phyloP scores from a whole-genome alignment of 2,888 invertebrate genomes.

The Cremastobaeus sp. region DNA sequence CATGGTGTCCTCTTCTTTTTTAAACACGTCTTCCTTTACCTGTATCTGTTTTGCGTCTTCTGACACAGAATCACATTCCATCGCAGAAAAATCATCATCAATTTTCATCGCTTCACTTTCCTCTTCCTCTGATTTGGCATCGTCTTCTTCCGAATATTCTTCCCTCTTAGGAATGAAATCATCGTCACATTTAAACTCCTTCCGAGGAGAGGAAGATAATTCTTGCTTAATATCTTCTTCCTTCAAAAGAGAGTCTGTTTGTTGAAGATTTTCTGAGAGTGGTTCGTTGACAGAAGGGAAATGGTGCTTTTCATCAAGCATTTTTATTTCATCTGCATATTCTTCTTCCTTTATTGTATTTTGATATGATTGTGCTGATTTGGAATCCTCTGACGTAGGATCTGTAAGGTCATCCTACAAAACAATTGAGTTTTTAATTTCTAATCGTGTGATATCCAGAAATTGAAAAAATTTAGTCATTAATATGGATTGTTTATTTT shows the following conservation, averaged over 20 bases:
- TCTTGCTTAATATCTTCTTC: slow-evolving; percentile 10
- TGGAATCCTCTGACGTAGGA: slow-evolving; percentile 13
- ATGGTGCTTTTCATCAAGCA: neutral
- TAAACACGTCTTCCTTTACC: slow-evolving; percentile 65
- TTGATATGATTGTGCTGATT: neutral
- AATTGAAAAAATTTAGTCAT: too few species aligned
- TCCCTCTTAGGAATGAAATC: neutral
- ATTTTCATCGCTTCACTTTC: slow-evolving; percentile 3
- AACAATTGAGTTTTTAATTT: neutral
- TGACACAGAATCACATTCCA: slow-evolving; percentile 78
- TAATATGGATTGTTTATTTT: too few species aligned
- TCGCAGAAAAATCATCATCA: slow-evolving; percentile 19
- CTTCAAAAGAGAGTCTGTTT: neutral
- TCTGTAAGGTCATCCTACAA: slow-evolving; percentile 14
- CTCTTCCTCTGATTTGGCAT: slow-evolving; percentile 11
- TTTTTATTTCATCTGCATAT: neutral
- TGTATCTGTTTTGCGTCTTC: slow-evolving; percentile 68
- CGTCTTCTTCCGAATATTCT: slow-evolving; percentile 22
- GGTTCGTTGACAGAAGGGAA: neutral
- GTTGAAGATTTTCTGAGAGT: neutral
- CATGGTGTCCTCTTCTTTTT: slow-evolving; percentile 65
- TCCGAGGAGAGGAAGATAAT: neutral
- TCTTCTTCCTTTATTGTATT: slow-evolving; percentile 16
- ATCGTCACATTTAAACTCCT: slow-evolving; percentile 29
- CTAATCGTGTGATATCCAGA: too few species aligned